Conservation (phyloP, 2,797 vertebrate species). For the Notamacropus eugenii region DNA sequence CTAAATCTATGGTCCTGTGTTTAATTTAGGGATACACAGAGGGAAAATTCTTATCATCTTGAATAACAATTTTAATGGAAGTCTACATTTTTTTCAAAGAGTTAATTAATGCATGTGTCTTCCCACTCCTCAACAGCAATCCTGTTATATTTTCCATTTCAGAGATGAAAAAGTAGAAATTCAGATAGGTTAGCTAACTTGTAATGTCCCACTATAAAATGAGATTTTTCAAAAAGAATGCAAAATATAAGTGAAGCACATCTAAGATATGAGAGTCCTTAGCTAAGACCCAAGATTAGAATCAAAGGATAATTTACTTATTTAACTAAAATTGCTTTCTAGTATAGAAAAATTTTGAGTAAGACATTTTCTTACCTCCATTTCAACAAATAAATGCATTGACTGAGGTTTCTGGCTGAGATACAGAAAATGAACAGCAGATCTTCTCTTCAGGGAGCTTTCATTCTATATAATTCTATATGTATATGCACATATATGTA, state of each 20-base stretch:
- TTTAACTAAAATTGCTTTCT: not conserved
- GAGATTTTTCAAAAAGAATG: not conserved
- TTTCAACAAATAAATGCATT: not conserved
- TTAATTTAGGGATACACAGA: not conserved
- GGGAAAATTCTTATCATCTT: rapidly evolving
- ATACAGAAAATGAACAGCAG: not conserved
- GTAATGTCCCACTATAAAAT: not conserved
- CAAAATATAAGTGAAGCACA: not conserved
- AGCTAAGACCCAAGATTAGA: not conserved
- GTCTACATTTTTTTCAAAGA: rapidly evolving
- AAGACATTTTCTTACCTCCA: too few species aligned
- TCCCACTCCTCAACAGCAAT: not conserved
- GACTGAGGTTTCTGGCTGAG: not conserved
- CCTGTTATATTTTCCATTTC: too few species aligned
- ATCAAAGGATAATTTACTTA: not conserved
- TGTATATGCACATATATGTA: not conserved
- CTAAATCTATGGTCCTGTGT: not conserved
- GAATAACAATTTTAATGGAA: rapidly evolving
- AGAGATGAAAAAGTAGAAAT: rapidly evolving
- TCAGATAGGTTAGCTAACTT: rapidly evolving
- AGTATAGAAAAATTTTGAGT: not conserved
- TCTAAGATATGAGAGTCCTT: not conserved
- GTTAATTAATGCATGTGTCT: not conserved
- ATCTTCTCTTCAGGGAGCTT: not conserved
- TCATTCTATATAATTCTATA: not conserved